Conservation (phyloP, 2,888 invertebrate genomes). For the Panorpa germanica region DNA sequence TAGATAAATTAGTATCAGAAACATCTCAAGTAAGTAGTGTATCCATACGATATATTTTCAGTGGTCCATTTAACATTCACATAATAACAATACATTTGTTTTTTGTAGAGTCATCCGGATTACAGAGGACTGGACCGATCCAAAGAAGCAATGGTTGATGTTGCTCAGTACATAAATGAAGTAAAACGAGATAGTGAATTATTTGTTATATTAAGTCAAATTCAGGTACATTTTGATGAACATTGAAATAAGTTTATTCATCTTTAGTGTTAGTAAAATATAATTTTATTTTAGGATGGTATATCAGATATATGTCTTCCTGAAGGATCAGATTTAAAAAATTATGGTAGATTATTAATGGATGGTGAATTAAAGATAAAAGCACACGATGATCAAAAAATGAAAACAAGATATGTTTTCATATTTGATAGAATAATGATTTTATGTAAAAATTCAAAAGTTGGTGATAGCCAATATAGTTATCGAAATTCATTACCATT, state of each 20-base stretch:
- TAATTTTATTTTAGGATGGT: constrained; percentile 32
- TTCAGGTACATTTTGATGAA: constrained; percentile 23
- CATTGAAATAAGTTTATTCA: constrained; percentile 4
- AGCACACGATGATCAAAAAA: constrained; percentile 74
- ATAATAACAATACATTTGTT: constrained; percentile 9
- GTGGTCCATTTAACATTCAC: background rate
- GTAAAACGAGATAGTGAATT: constrained; percentile 91
- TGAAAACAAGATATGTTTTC: constrained; percentile 78
- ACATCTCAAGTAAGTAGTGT: constrained; percentile 48
- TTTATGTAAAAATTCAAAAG: constrained; percentile 22
- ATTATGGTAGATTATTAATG: constrained; percentile 78
- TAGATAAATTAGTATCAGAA: constrained; percentile 76
- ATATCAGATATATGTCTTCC: constrained; percentile 70
- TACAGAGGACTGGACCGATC: constrained; percentile 66
- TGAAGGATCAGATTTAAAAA: constrained; percentile 60
- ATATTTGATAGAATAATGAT: constrained; percentile 95
- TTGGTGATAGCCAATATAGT: constrained; percentile 53
- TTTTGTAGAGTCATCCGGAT: constrained; percentile 59
- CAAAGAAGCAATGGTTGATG: constrained; percentile 89
- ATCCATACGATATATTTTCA: constrained; percentile 1
- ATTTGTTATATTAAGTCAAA: constrained; percentile 80
- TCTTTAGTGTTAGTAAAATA: constrained; percentile 8
- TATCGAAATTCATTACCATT: constrained; percentile 46
- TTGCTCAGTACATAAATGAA: constrained; percentile 95
- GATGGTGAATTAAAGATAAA: constrained; percentile 91